Evolutionary conservation across 2,797 vertebrate species (phyloP).

Genomic region (Coccyzus lansbergi): DNA sequence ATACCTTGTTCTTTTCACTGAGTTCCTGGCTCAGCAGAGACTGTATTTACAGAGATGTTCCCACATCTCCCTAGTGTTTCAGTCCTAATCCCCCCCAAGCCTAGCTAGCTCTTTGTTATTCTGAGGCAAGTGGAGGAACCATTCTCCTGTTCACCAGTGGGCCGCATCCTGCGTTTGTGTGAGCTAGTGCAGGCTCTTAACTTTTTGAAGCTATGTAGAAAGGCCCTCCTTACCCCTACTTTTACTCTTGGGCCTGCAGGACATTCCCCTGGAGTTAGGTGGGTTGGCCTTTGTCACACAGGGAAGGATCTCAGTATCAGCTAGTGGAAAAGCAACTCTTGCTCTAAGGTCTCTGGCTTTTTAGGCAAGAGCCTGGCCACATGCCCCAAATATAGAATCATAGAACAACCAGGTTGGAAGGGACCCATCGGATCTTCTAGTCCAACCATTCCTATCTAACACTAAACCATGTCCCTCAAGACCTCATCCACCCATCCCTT

Average conservation of each 20-base stretch:
- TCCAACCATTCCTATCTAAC: too few species aligned
- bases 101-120: background rate
- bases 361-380: background rate
- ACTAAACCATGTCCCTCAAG: too few species aligned
- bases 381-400: too few species aligned
- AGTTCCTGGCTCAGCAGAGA: background rate
- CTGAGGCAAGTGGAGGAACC: background rate
- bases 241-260: background rate
- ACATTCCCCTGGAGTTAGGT: background rate
- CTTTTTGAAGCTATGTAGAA: background rate
- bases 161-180: background rate
- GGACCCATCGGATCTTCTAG: too few species aligned
- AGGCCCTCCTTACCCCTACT: background rate
- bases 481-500: too few species aligned
- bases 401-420: too few species aligned
- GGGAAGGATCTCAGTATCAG: background rate
- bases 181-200: background rate
- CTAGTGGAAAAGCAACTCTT: background rate
- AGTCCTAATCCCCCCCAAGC: background rate
- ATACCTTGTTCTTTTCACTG: background rate
- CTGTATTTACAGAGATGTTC: background rate
- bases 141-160: background rate
- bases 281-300: background rate
- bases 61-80: background rate
- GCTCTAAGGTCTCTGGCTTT: background rate